Evolutionary conservation across 1,140 invertebrate species (phyloP).

Genomic region (Nylanderia fulva): DNA sequence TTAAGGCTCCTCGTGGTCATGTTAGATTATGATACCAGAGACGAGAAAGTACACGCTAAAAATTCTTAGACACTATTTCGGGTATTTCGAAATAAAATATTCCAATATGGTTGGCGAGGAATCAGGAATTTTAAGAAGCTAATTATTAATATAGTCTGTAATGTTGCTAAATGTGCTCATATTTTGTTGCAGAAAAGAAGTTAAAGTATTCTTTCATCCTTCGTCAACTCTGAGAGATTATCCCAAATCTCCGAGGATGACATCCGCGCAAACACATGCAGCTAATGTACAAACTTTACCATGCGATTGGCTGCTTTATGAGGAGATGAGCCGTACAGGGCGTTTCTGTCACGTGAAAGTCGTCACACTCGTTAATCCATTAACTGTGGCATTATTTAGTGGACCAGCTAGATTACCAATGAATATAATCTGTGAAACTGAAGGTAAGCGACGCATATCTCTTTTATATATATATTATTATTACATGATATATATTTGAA

Average conservation of each 20-base stretch:
- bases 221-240: constrained; percentile 89
- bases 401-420: constrained; percentile 90
- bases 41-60: too few relatives aligned
- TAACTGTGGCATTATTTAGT: constrained; percentile 93
- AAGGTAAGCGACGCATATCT: constrained; percentile 78
- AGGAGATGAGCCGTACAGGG: constrained; percentile 91
- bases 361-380: constrained; percentile 92
- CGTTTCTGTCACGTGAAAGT: constrained; percentile 90
- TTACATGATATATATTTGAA: constrained; percentile 14
- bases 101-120: too few relatives aligned
- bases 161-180: constrained; percentile 25
- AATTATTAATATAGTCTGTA: too few relatives aligned
- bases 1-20: too few relatives aligned
- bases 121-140: too few relatives aligned
- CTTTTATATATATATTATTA: background rate
- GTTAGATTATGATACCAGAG: too few relatives aligned
- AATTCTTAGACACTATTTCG: too few relatives aligned
- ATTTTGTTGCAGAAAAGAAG: constrained; percentile 88
- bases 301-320: constrained; percentile 94
- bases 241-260: constrained; percentile 80
- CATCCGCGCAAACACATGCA: constrained; percentile 80
- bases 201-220: constrained; percentile 91
- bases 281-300: constrained; percentile 87
- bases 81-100: too few relatives aligned
- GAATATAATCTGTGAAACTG: constrained; percentile 87